phyloP scores from a whole-genome alignment of 1,140 invertebrate genomes.

The Eueides isabella region DNA sequence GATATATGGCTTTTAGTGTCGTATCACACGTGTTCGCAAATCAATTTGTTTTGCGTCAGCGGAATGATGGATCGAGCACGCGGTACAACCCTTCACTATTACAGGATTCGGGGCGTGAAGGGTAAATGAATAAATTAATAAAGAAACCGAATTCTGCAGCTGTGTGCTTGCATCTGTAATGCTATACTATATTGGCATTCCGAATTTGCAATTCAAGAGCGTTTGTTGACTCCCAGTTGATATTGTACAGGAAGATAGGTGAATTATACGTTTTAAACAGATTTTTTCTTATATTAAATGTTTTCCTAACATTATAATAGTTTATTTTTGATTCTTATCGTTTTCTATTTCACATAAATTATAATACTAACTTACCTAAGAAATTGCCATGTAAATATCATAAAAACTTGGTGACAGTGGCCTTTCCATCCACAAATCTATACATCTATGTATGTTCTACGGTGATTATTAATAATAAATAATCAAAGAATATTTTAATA shows the following conservation, averaged over 20 bases:
- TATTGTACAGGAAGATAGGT: conserved; percentile 13
- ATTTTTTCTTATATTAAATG: background rate
- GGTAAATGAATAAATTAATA: conserved; percentile 77
- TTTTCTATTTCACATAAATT: background rate
- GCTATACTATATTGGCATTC: conserved; percentile 42
- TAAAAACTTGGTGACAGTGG: background rate
- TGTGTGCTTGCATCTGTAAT: conserved; percentile 53
- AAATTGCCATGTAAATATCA: background rate
- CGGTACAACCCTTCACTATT: conserved; percentile 58
- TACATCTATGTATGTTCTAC: background rate
- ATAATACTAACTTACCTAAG: background rate
- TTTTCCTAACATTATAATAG: background rate
- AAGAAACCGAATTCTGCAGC: conserved; percentile 65
- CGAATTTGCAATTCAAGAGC: conserved; percentile 41
- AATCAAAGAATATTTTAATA: conserved; percentile 9
- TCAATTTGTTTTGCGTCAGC: conserved; percentile 71
- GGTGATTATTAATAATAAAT: conserved; percentile 9
- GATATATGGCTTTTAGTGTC: conserved; percentile 32
- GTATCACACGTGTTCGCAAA: conserved; percentile 61
- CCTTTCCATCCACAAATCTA: background rate
- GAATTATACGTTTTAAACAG: background rate
- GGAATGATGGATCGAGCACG: conserved; percentile 65
- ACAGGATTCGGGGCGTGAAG: conserved; percentile 73
- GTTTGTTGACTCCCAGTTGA: conserved; percentile 35
- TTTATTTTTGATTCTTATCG: no score